Evolutionary conservation across 2,797 vertebrate species (phyloP).

Genomic region (Anas flavirostris): DNA sequence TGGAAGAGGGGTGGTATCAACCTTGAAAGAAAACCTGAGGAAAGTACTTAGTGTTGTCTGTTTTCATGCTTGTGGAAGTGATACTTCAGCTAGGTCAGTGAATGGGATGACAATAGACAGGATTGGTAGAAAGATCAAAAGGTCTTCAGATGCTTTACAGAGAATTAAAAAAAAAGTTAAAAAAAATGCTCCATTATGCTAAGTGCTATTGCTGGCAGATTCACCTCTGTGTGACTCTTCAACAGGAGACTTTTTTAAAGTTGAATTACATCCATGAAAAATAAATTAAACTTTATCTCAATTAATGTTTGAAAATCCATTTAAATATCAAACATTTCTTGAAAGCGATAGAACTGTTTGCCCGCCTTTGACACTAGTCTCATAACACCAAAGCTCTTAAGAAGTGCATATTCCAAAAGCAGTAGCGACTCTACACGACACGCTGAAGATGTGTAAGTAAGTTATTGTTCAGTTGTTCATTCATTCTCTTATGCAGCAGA

Average conservation of each 20-base stretch:
- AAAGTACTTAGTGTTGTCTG: background rate
- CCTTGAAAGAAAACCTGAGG: background rate
- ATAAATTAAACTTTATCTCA: background rate
- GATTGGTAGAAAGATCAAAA: conserved; percentile 10
- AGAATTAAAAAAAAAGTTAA: background rate
- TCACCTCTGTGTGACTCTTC: background rate
- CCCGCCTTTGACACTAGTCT: background rate
- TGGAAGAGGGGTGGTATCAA: background rate
- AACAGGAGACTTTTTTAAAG: background rate
- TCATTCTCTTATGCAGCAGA: background rate
- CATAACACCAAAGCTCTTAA: background rate
- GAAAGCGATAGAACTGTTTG: background rate
- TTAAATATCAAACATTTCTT: background rate
- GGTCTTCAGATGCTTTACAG: background rate
- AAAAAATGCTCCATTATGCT: background rate
- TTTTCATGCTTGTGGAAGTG: background rate
- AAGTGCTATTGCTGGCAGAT: background rate
- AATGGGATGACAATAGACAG: background rate
- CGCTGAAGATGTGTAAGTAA: background rate
- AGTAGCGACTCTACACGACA: background rate
- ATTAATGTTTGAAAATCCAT: background rate
- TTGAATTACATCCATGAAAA: background rate
- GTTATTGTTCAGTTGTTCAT: background rate
- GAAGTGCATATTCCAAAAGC: background rate
- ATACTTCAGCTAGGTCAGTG: background rate